These are phyloP conservation scores for Watsonalla cultraria DNA, from an alignment of 2,888 invertebrate genomes.

Conservation along the genomic window DNA sequence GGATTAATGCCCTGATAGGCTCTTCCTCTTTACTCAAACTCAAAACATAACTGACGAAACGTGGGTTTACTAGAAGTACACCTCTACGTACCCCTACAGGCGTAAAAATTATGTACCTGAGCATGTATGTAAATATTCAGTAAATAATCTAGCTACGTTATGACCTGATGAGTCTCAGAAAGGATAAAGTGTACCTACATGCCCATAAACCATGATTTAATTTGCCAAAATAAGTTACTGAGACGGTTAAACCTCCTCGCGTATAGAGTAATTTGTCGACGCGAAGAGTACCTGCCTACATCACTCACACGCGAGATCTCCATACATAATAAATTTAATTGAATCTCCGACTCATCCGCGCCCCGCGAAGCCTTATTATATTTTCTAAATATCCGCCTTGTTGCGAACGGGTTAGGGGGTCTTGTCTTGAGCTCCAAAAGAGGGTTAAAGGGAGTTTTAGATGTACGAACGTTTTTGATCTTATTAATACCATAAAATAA, in stretches of 20 bases:
- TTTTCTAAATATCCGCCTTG: constrained; percentile 70
- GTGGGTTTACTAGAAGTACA: too few relatives aligned
- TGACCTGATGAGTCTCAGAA: constrained; percentile 2
- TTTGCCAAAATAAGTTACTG: constrained; percentile 15
- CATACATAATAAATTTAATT: constrained; percentile 79
- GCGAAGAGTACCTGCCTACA: constrained; percentile 60
- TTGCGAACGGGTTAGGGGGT: constrained; percentile 60
- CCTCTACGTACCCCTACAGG: too few relatives aligned
- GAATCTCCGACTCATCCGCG: constrained; percentile 74
- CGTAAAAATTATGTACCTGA: too few relatives aligned
- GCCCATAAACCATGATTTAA: constrained; percentile 10
- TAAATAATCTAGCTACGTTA: too few relatives aligned
- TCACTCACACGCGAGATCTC: constrained; percentile 60
- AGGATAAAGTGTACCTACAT: neutral
- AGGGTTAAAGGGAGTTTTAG: constrained; percentile 80
- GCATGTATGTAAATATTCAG: too few relatives aligned
- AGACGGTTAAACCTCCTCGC: constrained; percentile 40
- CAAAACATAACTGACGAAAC: too few relatives aligned
- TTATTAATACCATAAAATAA: constrained; percentile 87
- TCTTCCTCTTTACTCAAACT: too few relatives aligned
- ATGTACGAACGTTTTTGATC: constrained; percentile 84
- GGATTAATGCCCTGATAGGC: too few relatives aligned
- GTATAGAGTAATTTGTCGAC: constrained; percentile 60
- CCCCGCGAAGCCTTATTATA: constrained; percentile 65
- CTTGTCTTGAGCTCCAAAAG: constrained; percentile 75